Conservation (phyloP, 1,140 invertebrate genomes). For the Eufriesea mexicana region DNA sequence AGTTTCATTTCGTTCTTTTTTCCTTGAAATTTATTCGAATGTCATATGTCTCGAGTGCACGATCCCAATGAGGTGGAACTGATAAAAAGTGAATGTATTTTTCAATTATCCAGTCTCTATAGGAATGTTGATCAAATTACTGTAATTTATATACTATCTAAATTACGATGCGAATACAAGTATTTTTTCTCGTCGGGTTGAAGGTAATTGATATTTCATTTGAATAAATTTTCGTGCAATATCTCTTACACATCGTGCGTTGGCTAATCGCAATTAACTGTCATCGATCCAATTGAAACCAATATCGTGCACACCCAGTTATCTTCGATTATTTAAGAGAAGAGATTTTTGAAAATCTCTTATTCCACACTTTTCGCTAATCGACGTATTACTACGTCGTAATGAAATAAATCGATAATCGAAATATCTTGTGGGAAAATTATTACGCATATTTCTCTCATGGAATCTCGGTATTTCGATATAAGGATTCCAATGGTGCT, state of each 20-base stretch:
- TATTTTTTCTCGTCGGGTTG: slow-evolving; percentile 15
- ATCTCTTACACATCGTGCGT: slow-evolving; percentile 7
- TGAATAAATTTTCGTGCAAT: neutral
- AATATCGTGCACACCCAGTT: slow-evolving; percentile 58
- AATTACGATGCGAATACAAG: neutral
- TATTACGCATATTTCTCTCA: slow-evolving; percentile 15
- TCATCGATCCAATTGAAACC: slow-evolving; percentile 74
- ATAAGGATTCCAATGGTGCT: slow-evolving; percentile 51
- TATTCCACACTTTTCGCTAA: neutral
- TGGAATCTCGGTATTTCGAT: slow-evolving; percentile 60
- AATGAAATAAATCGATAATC: slow-evolving; percentile 47
- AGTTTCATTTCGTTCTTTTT: neutral
- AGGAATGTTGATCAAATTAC: neutral
- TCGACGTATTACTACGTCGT: neutral
- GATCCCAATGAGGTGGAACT: neutral
- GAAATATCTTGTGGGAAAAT: slow-evolving; percentile 20
- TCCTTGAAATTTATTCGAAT: neutral
- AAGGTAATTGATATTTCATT: neutral
- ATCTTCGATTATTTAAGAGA: slow-evolving; percentile 16
- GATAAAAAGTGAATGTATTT: slow-evolving; percentile 49
- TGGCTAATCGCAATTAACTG: slow-evolving; percentile 64
- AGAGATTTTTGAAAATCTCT: neutral
- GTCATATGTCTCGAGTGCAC: slow-evolving; percentile 44
- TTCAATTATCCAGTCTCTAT: neutral
- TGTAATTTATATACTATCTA: neutral